Base-by-base conservation (phyloP, 1,140 invertebrate genomes). In the Eumaeus atala region DNA sequence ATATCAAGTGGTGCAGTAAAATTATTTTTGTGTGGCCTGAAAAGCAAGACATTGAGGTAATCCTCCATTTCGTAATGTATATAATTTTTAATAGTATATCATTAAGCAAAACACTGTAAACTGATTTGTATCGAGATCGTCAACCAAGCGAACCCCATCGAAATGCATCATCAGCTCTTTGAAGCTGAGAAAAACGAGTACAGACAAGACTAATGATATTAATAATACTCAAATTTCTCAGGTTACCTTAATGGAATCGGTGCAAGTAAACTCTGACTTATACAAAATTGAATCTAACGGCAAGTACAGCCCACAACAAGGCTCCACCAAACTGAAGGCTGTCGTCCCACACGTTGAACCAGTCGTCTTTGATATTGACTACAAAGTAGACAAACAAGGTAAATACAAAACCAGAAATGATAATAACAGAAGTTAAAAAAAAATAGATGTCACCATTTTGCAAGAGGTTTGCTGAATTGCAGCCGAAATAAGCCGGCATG, bases 281-380 rank as follows among this genome's bases (percentile, higher is more conserved):
- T 87, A 89, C 59, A 83, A 75, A 14, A 64, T 86, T 2, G 80
- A 90, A 38, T 52, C 74, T 0, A 84, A 72, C 56, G 61, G 65
- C 3, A 87, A 87, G 48, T 36, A 87, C 0, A 86, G 89, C 9
- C 37, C 89, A 0, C 81, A 85, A 38, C 66, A 88, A 1, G 90
- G 91, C 0, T 84, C 76, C 37, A 87, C 89, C 0, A 89, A 87
- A 38, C 38, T 93, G 1, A 90, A 89, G 48, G 81, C 87, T 73
- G 37, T 90, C 76, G 70, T 76, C 62, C 51, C 80, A 57, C 58
- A 74, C 56, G 33, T 69, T 10, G 61, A 80, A 53, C 68, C 81
- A 0, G 38, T 74, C 36, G 70, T 78, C 0, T 58, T 86, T 9
- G 76, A 88, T 3, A 48, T n/a, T 10, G 78, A 67, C 4, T 88